These are phyloP conservation scores for Indicator indicator DNA, from an alignment of 2,113 vertebrate species.

Conservation along the genomic window DNA sequence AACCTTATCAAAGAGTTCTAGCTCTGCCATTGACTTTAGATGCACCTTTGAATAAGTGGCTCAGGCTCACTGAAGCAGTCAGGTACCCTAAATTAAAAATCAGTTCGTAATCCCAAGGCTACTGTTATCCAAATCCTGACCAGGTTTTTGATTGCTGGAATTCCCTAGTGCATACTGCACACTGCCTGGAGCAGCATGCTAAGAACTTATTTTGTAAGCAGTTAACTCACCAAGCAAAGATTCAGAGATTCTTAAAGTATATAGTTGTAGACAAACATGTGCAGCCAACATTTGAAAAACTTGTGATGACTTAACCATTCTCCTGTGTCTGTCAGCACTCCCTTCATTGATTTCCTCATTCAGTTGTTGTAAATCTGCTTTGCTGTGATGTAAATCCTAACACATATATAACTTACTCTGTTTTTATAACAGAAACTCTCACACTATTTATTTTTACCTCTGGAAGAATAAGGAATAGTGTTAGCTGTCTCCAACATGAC, in stretches of 20 bases:
- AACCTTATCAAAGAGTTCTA: neutral
- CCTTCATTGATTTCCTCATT: neutral
- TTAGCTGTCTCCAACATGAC: neutral
- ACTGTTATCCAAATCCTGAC: neutral
- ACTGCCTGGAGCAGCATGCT: neutral
- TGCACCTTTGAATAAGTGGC: neutral
- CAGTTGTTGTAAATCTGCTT: neutral
- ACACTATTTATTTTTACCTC: neutral
- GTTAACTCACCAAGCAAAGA: neutral
- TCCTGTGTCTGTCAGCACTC: neutral
- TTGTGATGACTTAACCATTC: neutral
- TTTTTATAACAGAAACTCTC: neutral
- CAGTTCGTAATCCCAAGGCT: neutral
- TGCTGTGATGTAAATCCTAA: neutral
- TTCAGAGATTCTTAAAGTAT: neutral
- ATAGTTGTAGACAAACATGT: neutral
- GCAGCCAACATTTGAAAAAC: neutral
- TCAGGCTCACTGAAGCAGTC: neutral
- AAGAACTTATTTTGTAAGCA: neutral
- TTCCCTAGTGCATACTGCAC: neutral
- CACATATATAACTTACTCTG: neutral
- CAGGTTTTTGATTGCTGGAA: neutral
- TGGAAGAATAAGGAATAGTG: neutral
- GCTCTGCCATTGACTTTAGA: neutral
- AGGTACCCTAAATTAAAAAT: neutral